Evolutionary conservation across 2,113 vertebrate species (phyloP).

Genomic region (Passer montanus): DNA sequence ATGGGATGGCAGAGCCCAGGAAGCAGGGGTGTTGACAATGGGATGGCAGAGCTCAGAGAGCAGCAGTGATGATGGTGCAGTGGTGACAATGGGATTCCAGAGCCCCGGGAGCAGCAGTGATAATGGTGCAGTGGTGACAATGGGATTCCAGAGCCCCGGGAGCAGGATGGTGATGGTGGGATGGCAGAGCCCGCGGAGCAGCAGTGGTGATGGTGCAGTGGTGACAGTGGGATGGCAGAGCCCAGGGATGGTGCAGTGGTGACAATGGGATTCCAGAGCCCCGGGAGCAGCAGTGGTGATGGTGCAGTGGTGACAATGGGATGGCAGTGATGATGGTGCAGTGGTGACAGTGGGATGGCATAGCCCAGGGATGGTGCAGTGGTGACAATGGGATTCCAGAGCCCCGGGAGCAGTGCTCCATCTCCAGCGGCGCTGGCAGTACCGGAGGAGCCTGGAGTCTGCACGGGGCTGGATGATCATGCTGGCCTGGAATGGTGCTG

Average conservation of each 20-base stretch:
- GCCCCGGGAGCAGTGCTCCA: fast-evolving
- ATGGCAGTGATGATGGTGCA: no score
- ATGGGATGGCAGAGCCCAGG: fast-evolving
- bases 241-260: no score
- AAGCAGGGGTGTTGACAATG: fast-evolving
- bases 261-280: no score
- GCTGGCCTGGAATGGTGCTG: background rate
- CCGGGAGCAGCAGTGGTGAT: no score
- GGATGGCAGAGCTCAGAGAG: background rate
- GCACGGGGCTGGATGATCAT: fast-evolving
- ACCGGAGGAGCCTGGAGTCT: fast-evolving
- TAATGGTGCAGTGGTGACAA: background rate
- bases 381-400: background rate
- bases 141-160: background rate
- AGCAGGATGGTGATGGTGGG: background rate
- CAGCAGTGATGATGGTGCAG: background rate
- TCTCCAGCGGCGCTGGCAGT: fast-evolving
- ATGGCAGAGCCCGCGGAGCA: background rate
- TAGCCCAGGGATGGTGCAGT: background rate
- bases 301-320: no score
- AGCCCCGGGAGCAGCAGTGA: background rate
- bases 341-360: background rate
- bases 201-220: background rate
- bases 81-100: background rate
- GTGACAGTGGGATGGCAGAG: no score